These are phyloP conservation scores for silkworm (Bombyx mori) DNA, from an alignment of 1,140 invertebrate genomes.

Conservation along the genomic window ASM3026992v2 NC_085114.1:4138501-4139000, in stretches of 20 bases:
- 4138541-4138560: conserved; percentile 48
- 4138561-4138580: conserved; percentile 53
- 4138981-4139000: no score
- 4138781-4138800: conserved; percentile 49
- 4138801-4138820: conserved; percentile 21
- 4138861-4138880: no score
- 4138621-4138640: conserved; percentile 62
- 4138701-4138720: conserved; percentile 41
- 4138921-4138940: no score
- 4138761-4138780: conserved; percentile 60
- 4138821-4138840: no score
- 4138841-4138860: no score
- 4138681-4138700: conserved; percentile 36
- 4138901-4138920: no score
- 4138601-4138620: conserved; percentile 65
- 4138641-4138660: conserved; percentile 66
- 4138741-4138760: conserved; percentile 60
- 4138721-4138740: conserved; percentile 30
- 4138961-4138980: no score
- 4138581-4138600: conserved; percentile 53
- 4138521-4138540: conserved; percentile 40
- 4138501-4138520: conserved; percentile 29
- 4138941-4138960: no score
- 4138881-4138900: no score
- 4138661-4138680: conserved; percentile 59